Evolutionary conservation across 2,888 invertebrate species (phyloP), one percentile per base, ranked within the genome.

Genomic region (Athalia circularis): DNA sequence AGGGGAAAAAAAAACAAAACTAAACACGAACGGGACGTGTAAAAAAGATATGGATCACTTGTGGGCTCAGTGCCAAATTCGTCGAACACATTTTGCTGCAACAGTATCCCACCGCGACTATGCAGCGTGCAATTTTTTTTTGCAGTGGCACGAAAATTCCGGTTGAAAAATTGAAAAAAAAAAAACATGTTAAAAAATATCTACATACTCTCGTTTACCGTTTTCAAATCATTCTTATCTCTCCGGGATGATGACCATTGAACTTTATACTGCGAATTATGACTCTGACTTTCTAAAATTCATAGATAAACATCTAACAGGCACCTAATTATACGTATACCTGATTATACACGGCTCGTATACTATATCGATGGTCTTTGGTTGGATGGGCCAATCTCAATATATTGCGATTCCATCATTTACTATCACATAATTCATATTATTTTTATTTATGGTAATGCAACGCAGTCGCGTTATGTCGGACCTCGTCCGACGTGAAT

Each of bases 211-310:
- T 11, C 47, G 52, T 72, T 72, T 47, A 59, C 59, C 13, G 47
- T 57, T 72, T 72, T 47, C 45, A 59, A 45, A 72, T 47, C 72
- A 5, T 6, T 47, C 11, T 72, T 57, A 72, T 72, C 72, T 72
- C 45, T 59, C 47, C n/a, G 13, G 59, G 59, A 72, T 29, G 29
- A 29, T 72, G 72, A 72, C 59, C 72, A 13, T 59, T 57, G 45
- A 72, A 52, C 57, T 47, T 43, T 47, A 47, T 29, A 47, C 59
- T 13, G 59, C 59, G 59, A 59, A 59, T 70, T 70, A 70, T 72
- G 72, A 72, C 72, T 47, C 15, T 72, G 72, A 72, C 72, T 72
- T 72, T 72, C 72, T 72, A 72, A 72, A 72, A 72, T 72, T 45
- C 1, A 45, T 1, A 57, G 72, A 57, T 45, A 72, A 47, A 45